Conservation (phyloP, 1,140 invertebrate species). For the Drosophila dunni region DNA sequence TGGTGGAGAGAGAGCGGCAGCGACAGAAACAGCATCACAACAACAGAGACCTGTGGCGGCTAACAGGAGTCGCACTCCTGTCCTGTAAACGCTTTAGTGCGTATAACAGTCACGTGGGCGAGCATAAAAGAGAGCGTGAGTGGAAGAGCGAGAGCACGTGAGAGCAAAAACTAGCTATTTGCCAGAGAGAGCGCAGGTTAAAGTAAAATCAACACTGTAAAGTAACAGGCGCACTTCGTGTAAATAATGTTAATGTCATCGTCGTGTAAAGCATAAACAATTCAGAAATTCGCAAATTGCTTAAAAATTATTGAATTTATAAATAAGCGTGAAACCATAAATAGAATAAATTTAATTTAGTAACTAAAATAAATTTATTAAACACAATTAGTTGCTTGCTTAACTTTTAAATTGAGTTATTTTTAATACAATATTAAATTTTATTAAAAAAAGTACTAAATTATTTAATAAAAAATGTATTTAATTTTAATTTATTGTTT, state of each 20-base stretch:
- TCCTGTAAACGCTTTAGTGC: slow-evolving; percentile 29
- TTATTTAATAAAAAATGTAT: too few relatives aligned
- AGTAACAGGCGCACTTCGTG: slow-evolving; percentile 13
- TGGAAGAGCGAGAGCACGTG: not conserved
- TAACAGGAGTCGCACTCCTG: slow-evolving; percentile 45
- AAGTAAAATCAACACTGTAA: slow-evolving; percentile 11
- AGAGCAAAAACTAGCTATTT: not conserved
- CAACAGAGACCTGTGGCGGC: slow-evolving; percentile 67
- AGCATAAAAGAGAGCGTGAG: slow-evolving; percentile 10
- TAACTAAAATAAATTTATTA: too few relatives aligned
- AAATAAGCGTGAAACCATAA: not conserved
- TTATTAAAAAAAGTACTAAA: too few relatives aligned
- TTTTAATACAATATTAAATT: too few relatives aligned
- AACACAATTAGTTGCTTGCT: too few relatives aligned
- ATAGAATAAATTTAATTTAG: not conserved
- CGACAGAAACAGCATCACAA: slow-evolving; percentile 38
- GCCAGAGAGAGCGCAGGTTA: not conserved
- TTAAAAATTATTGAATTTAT: not conserved
- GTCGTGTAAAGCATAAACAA: not conserved
- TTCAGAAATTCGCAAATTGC: not conserved
- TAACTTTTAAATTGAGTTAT: too few relatives aligned
- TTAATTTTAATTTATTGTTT: too few relatives aligned
- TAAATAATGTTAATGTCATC: slow-evolving; percentile 9
- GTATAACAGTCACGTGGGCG: slow-evolving; percentile 48
- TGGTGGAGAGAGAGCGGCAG: slow-evolving; percentile 1